Evolutionary conservation across 1,140 invertebrate species (phyloP).

Genomic region (Saxidomus purpurata): DNA sequence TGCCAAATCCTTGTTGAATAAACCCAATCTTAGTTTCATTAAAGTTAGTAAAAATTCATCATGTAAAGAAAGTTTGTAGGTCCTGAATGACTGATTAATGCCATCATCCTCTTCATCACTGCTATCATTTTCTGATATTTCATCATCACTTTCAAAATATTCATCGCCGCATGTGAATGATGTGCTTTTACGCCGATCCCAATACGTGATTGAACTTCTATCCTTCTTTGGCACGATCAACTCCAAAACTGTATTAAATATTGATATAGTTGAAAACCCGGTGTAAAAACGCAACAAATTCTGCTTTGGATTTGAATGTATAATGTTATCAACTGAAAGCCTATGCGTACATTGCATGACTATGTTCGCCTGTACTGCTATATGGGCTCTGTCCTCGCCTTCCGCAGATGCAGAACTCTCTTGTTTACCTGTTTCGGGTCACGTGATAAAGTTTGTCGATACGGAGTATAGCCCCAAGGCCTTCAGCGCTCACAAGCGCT

Average conservation of each 20-base stretch:
- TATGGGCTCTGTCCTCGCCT: not conserved
- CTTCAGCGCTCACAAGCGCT: too few species aligned
- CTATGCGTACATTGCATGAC: not conserved
- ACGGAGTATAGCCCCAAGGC: too few species aligned
- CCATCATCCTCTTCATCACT: not conserved
- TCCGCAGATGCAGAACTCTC: too few species aligned
- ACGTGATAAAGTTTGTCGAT: too few species aligned
- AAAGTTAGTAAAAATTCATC: not conserved
- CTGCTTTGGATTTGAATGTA: constrained; percentile 7
- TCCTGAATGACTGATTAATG: not conserved
- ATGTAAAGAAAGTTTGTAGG: not conserved
- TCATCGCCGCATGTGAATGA: not conserved
- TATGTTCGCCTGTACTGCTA: not conserved
- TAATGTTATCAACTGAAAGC: not conserved
- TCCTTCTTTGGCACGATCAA: not conserved
- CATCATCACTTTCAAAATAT: not conserved
- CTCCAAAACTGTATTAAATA: not conserved
- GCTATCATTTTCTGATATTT: not conserved
- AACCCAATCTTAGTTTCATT: constrained; percentile 28
- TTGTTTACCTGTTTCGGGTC: too few species aligned
- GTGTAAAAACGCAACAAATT: not conserved
- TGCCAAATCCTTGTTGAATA: constrained; percentile 35
- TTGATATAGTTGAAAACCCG: not conserved
- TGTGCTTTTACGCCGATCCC: not conserved
- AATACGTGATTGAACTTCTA: not conserved